These are phyloP conservation scores for Aporophyla lueneburgensis DNA, from an alignment of 2,888 invertebrate genomes.

Conservation along the genomic window DNA sequence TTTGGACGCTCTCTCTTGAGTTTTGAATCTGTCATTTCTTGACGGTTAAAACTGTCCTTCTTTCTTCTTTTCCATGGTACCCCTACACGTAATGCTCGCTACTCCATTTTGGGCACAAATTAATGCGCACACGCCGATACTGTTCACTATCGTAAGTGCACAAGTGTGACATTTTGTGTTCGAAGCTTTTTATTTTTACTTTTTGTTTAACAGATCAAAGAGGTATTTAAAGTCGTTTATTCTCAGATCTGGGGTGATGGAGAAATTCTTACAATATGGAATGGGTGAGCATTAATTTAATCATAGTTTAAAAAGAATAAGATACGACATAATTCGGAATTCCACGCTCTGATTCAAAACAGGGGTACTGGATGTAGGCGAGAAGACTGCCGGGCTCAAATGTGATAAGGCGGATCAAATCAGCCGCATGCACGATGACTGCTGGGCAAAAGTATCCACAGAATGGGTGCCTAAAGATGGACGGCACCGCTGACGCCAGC, in stretches of 20 bases:
- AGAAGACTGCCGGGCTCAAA: too few species aligned
- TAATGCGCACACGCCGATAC: constrained; percentile 59
- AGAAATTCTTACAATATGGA: constrained; percentile 2
- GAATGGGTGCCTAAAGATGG: too few species aligned
- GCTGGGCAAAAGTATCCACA: too few species aligned
- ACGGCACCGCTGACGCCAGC: too few species aligned
- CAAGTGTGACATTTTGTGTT: constrained; percentile 61
- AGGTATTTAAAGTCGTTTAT: constrained; percentile 18
- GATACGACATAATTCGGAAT: too few species aligned
- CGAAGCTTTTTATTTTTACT: constrained; percentile 9
- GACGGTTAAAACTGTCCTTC: background rate
- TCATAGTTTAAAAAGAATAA: too few species aligned
- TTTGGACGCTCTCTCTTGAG: background rate
- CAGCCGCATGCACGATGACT: too few species aligned
- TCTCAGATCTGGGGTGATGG: constrained; percentile 8
- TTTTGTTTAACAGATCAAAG: constrained; percentile 22
- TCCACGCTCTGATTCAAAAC: too few species aligned
- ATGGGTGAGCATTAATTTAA: background rate
- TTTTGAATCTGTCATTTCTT: background rate
- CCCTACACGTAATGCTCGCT: constrained; percentile 44
- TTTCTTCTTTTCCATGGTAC: constrained; percentile 11
- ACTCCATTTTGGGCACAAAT: constrained; percentile 61
- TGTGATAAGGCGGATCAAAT: too few species aligned
- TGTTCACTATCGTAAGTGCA: constrained; percentile 54
- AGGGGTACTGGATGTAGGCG: too few species aligned